Evolutionary conservation across 2,113 vertebrate genomes (phyloP), one percentile per base, ranked within the genome.

Genomic region (Stegostoma tigrinum): DNA sequence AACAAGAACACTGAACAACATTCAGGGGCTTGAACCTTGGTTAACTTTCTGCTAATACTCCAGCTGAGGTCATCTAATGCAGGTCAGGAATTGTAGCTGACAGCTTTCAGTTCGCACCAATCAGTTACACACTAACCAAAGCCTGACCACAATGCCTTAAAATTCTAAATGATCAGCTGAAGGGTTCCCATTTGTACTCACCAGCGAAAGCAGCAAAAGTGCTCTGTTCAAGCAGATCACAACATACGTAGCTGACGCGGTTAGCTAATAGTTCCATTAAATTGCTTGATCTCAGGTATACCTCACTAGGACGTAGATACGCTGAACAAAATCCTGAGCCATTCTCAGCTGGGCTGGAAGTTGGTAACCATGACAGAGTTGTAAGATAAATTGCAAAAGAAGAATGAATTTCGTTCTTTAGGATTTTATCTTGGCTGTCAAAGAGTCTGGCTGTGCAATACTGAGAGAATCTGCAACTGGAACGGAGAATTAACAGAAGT

Each of bases 391-490:
- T 96, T 96, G 96, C 96, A 96, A 98, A 98, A 80, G 98, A 98
- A 42, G 98, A 98, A 34, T 67, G 96, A 95, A 96, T 96, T 5
- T 95, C 96, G 93, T 52, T 72, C 67, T 42, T 97, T 95, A 97
- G 10, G 0, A 96, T 30, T 6, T 68, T 96, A 0, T 97, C 97
- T 0, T 97, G 96, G 14, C 96, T 95, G 96, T 97, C 97, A 0
- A 97, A 68, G 67, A 98, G 96, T 96, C 97, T 96, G 64, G 97
- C 97, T 0, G 96, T 97, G 96, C 97, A 96, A 96, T 97, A 98
- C 97, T 98, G 97, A 64, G 97, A 97, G 96, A 98, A 98, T 61
- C 95, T 72, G 96, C 97, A 97, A 95, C 98, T 98, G 96, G 0
- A 96, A 96, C 64, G 38, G 96, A 17, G 85, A 55, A 66, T 66